Conservation (phyloP, 2,113 vertebrate genomes). For the Percina caprodes region DNA sequence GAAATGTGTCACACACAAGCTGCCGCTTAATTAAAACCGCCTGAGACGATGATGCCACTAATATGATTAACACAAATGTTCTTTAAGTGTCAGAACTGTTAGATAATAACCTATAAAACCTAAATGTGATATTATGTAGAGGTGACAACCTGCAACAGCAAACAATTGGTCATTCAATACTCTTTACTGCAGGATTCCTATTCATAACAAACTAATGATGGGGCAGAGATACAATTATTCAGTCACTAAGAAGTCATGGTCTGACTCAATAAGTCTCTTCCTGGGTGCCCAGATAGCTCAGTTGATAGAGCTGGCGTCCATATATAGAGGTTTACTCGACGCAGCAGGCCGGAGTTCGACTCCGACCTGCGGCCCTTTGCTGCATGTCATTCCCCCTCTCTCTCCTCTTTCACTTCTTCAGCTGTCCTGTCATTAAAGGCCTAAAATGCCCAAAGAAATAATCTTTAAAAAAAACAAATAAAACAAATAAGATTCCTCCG, state of each 20-base stretch:
- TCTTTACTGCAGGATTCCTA: neutral
- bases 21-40: conserved; percentile 41
- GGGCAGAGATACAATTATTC: neutral
- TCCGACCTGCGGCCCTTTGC: too few species aligned
- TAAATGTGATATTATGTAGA: conserved; percentile 10
- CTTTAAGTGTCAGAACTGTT: neutral
- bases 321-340: too few species aligned
- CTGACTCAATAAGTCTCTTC: conserved; percentile 19
- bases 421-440: too few species aligned
- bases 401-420: too few species aligned
- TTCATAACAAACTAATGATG: neutral
- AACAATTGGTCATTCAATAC: conserved; percentile 1
- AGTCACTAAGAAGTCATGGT: conserved; percentile 32
- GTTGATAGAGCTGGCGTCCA: too few species aligned
- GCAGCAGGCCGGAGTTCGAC: too few species aligned
- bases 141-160: conserved; percentile 22
- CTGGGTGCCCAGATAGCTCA: too few species aligned
- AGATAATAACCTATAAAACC: neutral
- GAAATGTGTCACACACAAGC: conserved; percentile 38
- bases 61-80: conserved; percentile 38
- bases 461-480: too few species aligned
- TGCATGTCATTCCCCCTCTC: too few species aligned
- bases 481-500: neutral
- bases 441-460: too few species aligned
- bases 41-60: neutral